phyloP scores from a whole-genome alignment of 2,888 invertebrate species.

The Erebia ligea region DNA sequence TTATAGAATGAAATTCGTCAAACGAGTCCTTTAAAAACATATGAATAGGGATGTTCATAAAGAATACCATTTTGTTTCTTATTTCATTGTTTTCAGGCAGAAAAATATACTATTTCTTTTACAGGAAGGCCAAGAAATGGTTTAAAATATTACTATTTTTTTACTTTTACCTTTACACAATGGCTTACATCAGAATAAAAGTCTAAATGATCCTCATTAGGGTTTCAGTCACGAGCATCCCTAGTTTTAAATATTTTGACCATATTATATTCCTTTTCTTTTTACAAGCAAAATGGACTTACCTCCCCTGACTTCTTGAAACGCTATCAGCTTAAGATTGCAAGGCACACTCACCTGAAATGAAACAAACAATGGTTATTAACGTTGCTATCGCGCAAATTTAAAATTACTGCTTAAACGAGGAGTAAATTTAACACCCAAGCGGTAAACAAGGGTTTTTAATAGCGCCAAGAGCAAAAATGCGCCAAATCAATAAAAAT shows the following conservation, averaged over 20 bases:
- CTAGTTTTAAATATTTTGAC: background rate
- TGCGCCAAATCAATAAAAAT: too few relatives aligned
- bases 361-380: conserved; percentile 56
- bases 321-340: conserved; percentile 14
- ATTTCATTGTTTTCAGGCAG: background rate
- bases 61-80: background rate
- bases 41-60: background rate
- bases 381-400: too few relatives aligned
- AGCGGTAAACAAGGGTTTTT: too few relatives aligned
- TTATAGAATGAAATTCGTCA: conserved; percentile 1
- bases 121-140: too few relatives aligned
- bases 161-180: too few relatives aligned
- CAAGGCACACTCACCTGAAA: conserved; percentile 72
- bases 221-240: too few relatives aligned
- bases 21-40: background rate
- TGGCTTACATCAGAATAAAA: too few relatives aligned
- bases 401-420: too few relatives aligned
- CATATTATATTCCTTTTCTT: background rate
- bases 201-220: too few relatives aligned
- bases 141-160: too few relatives aligned
- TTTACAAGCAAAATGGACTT: conserved; percentile 4
- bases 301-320: conserved; percentile 8
- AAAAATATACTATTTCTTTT: background rate
- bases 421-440: too few relatives aligned
- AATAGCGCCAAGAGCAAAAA: too few relatives aligned